Evolutionary conservation across 92 coral and sea anemone species (phyloP), one percentile per base, ranked within the genome.

Genomic region (Phenganax marumi): DNA sequence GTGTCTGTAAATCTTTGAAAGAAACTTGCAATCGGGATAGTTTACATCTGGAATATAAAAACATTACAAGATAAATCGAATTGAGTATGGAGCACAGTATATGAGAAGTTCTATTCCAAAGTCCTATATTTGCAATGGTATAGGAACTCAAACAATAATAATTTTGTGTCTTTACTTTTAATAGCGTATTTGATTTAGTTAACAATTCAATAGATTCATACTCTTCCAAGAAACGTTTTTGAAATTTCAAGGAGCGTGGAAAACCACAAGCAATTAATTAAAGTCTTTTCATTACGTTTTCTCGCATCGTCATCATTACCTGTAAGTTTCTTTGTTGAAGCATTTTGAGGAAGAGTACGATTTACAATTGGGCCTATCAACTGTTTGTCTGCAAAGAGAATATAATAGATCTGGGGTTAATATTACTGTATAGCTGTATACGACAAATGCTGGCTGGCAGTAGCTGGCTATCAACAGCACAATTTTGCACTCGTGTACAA

Each of bases 11-110:
- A 12, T 74, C 14, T 13, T 74, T 13, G 58, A 51, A 50, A 50
- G 49, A 74, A 74, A 74, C 26, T 7, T 52, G 61, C 79, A 74
- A 21, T 74, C 49, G 0, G 65, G 62, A 74, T 48, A 52, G 9
- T 21, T 7, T 25, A 51, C 4, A 52, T 6, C 63, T 74, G 53
- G 23, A 74, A 74, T 74, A n/a, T 3, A 19, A 24, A 26, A 25
- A 17, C 48, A 19, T 18, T 11, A 74, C 25, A 33, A 25, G 9
- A 66, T 25, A 64, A 22, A 62, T 21, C 24, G 2, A 21, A 62
- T 3, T 33, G 5, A 33, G 3, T 33, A 33, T 5, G 43, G 43
- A 33, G 43, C 43, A 33, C 2, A 33, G 5, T n/a, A 5, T 33
- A 33, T 33, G 43, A 33, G 3, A 33, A 33, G 43, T 33, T 33